Conservation (phyloP, 2,888 invertebrate genomes). For the Agrotis ipsilon region DNA sequence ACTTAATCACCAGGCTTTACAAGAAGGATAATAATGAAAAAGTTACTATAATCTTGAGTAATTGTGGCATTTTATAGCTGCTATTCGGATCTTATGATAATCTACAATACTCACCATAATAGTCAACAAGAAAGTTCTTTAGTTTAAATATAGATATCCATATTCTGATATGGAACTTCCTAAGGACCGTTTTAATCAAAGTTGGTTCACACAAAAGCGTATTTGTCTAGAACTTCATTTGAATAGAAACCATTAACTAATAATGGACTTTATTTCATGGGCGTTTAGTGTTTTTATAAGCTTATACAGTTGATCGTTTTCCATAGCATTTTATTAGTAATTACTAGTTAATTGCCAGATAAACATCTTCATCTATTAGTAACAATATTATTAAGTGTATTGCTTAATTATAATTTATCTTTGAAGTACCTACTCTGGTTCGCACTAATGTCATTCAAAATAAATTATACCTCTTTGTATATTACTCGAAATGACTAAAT, state of each 20-base stretch:
- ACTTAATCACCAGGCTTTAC: constrained; percentile 25
- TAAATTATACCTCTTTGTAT: background rate
- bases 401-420: constrained; percentile 19
- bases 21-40: constrained; percentile 25
- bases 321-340: constrained; percentile 21
- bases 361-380: constrained; percentile 21
- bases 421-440: background rate
- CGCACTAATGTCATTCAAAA: background rate
- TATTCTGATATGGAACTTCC: constrained; percentile 25
- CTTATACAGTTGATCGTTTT: constrained; percentile 9
- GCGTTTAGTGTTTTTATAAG: constrained; percentile 10
- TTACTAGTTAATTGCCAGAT: constrained; percentile 26
- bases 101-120: too few relatives aligned
- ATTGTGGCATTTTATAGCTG: constrained; percentile 14
- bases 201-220: constrained; percentile 32
- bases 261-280: constrained; percentile 20
- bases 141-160: constrained; percentile 14
- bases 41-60: constrained; percentile 37
- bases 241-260: constrained; percentile 24
- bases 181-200: constrained; percentile 41
- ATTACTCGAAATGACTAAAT: background rate
- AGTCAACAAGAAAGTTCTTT: background rate
- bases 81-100: background rate
- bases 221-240: constrained; percentile 23
- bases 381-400: background rate